phyloP scores from a whole-genome alignment of 2,888 invertebrate species.

The Lepidochrysops patricia region DNA sequence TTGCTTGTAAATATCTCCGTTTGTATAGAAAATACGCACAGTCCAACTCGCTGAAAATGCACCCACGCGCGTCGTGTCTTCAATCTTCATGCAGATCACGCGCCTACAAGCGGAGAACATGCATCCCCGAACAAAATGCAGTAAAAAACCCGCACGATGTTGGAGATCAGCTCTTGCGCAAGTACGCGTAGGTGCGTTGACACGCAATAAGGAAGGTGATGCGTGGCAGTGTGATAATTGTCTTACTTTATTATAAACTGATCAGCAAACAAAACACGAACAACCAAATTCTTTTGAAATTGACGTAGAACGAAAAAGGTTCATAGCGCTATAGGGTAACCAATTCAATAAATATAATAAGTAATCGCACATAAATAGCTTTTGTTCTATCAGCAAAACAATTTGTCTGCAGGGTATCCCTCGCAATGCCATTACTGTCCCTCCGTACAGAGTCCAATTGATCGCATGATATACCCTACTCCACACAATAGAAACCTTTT shows the following conservation, averaged over 20 bases:
- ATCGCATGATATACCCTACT: conserved; percentile 17
- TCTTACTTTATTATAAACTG: not conserved
- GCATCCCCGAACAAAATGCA: too few species aligned
- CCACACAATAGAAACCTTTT: conserved; percentile 19
- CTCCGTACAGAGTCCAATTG: conserved; percentile 16
- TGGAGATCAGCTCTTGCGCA: too few species aligned
- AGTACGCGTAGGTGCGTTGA: too few species aligned
- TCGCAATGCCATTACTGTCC: conserved; percentile 56
- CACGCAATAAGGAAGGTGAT: too few species aligned
- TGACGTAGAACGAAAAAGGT: conserved; percentile 16
- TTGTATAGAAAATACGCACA: too few species aligned
- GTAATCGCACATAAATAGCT: conserved; percentile 54
- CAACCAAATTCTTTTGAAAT: not conserved
- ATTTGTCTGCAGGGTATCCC: conserved; percentile 48
- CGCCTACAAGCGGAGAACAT: too few species aligned
- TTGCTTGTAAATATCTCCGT: too few species aligned
- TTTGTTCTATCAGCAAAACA: conserved; percentile 48
- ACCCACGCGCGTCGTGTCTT: too few species aligned
- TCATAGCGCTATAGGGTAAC: conserved; percentile 17
- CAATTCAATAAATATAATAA: conserved; percentile 47
- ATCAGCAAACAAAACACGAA: not conserved
- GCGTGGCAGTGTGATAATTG: too few species aligned
- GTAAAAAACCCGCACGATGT: too few species aligned
- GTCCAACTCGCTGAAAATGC: too few species aligned
- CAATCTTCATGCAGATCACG: too few species aligned